These are phyloP conservation scores for Perognathus longimembris DNA, from an alignment of 2,113 vertebrate genomes.

Conservation along the genomic window DNA sequence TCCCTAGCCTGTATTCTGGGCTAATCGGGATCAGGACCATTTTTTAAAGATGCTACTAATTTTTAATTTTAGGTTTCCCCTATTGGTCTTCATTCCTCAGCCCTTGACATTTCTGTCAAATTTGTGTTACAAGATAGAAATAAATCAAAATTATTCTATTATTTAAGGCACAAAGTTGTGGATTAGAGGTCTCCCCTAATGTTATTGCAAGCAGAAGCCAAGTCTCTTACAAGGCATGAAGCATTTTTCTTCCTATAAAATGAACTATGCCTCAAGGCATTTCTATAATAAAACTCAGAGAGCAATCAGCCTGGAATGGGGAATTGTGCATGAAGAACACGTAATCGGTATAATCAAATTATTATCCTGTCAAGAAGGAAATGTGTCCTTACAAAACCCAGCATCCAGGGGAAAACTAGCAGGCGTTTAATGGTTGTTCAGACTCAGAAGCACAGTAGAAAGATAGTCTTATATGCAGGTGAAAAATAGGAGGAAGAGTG, in stretches of 20 bases:
- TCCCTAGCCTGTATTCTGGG: neutral
- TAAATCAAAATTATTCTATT: neutral
- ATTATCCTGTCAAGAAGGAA: slow-evolving; percentile 78
- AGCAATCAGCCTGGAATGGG: slow-evolving; percentile 67
- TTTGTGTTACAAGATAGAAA: neutral
- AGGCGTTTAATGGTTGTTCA: slow-evolving; percentile 5
- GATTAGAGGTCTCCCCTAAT: neutral
- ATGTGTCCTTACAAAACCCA: slow-evolving; percentile 69
- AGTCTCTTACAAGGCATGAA: slow-evolving; percentile 48
- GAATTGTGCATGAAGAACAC: slow-evolving; percentile 65
- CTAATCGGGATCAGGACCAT: neutral
- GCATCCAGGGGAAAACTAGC: slow-evolving; percentile 47
- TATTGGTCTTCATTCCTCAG: neutral
- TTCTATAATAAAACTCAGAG: slow-evolving; percentile 78
- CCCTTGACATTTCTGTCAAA: neutral
- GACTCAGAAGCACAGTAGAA: neutral
- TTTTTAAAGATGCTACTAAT: neutral
- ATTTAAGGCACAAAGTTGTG: slow-evolving; percentile 15
- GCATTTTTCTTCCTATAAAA: slow-evolving; percentile 63
- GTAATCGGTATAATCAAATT: slow-evolving; percentile 80
- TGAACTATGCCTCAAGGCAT: slow-evolving; percentile 70
- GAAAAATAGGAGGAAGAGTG: neutral
- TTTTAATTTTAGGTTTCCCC: neutral
- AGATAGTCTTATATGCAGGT: neutral
- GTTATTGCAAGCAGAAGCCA: slow-evolving; percentile 47